A percentile compares a stretch with the other conserved stretches of the same genome.
These are phyloP conservation scores for Barbus barbus DNA, from an alignment of 2,113 vertebrate species.

Conservation along the genomic window DNA sequence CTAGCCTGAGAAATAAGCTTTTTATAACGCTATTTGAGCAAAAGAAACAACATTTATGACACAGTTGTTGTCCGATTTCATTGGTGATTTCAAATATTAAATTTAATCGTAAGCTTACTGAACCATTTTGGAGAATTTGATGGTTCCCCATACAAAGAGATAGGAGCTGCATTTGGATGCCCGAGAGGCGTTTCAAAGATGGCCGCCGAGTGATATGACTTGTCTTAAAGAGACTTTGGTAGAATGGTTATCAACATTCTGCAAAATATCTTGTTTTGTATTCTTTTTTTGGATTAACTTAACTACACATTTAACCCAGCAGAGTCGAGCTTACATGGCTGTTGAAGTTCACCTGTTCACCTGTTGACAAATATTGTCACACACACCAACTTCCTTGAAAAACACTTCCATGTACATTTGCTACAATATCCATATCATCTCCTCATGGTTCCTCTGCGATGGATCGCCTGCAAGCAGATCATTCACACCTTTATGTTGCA, in stretches of 20 bases:
- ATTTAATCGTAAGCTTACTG: no score
- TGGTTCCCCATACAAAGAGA: no score
- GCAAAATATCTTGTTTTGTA: neutral
- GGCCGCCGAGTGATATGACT: no score
- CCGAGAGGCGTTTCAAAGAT: no score
- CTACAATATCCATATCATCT: constrained; percentile 6
- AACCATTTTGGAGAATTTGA: no score
- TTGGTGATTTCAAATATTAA: no score
- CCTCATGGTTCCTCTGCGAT: neutral
- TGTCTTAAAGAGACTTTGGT: no score
- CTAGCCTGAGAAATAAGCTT: no score
- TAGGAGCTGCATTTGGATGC: no score
- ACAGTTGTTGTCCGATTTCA: no score
- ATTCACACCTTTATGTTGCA: constrained; percentile 48
- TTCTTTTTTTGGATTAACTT: neutral
- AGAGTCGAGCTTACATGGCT: neutral
- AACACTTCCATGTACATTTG: constrained; percentile 52
- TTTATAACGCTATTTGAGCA: no score
- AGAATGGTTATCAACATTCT: neutral
- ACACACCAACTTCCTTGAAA: neutral
- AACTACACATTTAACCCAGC: neutral
- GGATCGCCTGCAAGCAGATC: constrained; percentile 20
- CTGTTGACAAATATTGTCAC: neutral
- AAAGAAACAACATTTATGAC: no score
- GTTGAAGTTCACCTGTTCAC: constrained; percentile 5